These are phyloP conservation scores for Smittia sp. DNA, from an alignment of 2,888 invertebrate species.

Conservation along the genomic window DNA sequence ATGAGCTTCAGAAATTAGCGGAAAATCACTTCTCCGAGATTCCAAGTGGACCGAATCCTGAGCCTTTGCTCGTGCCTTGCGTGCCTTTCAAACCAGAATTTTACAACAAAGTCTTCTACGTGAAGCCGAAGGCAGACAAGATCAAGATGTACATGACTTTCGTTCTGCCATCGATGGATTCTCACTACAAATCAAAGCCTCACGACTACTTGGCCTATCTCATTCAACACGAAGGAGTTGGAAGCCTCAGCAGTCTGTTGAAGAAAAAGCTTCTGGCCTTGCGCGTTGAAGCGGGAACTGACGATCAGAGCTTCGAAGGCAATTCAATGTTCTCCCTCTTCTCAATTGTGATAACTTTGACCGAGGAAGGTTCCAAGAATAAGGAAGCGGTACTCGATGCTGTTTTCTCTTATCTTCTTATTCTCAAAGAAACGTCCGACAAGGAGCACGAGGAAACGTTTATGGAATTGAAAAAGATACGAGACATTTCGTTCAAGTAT, in stretches of 20 bases:
- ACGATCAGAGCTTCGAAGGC: constrained; percentile 72
- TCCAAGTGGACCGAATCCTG: not conserved
- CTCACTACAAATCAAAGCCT: constrained; percentile 52
- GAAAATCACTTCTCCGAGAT: constrained; percentile 24
- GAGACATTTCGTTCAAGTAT: constrained; percentile 71
- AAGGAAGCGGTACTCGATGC: constrained; percentile 72
- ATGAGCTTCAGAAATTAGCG: constrained; percentile 48
- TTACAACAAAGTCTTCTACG: constrained; percentile 58
- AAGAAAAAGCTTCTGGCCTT: constrained; percentile 76
- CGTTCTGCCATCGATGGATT: constrained; percentile 49
- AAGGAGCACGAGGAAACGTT: constrained; percentile 65
- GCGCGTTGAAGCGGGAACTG: constrained; percentile 67
- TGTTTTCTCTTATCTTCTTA: constrained; percentile 75
- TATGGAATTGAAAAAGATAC: constrained; percentile 67
- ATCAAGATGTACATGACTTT: constrained; percentile 60
- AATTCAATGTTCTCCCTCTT: constrained; percentile 77
- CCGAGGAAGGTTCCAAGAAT: constrained; percentile 71
- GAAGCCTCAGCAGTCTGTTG: constrained; percentile 75
- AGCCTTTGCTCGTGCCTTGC: not conserved
- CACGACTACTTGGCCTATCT: constrained; percentile 72
- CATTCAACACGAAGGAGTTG: constrained; percentile 83
- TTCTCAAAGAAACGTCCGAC: constrained; percentile 63
- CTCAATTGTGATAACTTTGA: constrained; percentile 69
- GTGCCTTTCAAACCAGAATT: constrained; percentile 50
- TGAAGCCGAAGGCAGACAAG: constrained; percentile 72